phyloP scores from a whole-genome alignment of 2,113 vertebrate species.

The Erinaceus europaeus region DNA sequence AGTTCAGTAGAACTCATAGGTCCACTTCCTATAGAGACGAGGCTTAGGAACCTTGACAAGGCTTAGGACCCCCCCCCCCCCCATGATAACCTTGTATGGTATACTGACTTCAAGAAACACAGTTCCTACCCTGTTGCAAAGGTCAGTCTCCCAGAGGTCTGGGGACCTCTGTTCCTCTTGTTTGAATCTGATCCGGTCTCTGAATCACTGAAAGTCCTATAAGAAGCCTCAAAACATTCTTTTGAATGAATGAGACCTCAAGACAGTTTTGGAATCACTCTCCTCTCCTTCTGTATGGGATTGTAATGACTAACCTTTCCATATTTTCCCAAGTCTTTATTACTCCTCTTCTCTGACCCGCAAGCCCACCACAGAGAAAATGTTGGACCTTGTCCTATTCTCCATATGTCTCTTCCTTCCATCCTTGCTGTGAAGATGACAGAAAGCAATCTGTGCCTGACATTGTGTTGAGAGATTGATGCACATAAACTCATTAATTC shows the following conservation, averaged over 20 bases:
- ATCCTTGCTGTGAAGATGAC: too few relatives aligned
- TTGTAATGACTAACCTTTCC: background rate
- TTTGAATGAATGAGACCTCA: background rate
- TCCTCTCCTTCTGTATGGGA: background rate
- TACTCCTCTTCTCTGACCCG: background rate
- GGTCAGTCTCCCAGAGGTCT: background rate
- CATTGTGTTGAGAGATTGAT: background rate
- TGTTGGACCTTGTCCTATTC: background rate
- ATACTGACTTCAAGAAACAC: background rate
- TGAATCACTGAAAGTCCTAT: too few relatives aligned
- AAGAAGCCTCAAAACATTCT: background rate
- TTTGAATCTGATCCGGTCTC: background rate
- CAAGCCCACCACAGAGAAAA: background rate
- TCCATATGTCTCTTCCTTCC: background rate
- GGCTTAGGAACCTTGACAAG: rapidly evolving
- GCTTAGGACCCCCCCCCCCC: rapidly evolving
- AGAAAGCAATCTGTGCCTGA: background rate
- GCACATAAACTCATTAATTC: too few relatives aligned
- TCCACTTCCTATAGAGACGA: background rate
- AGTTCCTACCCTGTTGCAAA: background rate
- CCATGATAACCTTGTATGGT: background rate
- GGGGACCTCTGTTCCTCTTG: background rate
- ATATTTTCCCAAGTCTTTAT: background rate
- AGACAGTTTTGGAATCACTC: background rate
- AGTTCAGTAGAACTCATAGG: background rate